phyloP scores from a whole-genome alignment of 2,888 invertebrate genomes.

The Eupsilia transversa region DNA sequence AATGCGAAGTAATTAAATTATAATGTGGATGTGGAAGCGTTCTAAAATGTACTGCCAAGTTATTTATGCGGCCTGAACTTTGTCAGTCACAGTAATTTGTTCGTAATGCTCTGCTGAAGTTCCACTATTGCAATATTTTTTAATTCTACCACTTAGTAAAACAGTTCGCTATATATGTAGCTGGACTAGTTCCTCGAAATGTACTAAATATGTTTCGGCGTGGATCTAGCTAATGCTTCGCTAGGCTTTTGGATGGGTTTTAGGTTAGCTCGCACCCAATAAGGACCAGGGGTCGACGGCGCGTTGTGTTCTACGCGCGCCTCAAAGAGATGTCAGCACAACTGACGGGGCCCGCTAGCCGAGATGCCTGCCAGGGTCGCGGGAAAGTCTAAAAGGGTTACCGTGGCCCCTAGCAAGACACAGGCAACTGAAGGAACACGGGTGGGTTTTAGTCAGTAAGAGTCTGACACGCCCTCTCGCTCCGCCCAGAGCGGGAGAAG shows the following conservation, averaged over 20 bases:
- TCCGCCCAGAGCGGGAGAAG: no score
- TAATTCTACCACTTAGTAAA: not conserved
- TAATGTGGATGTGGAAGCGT: constrained; percentile 52
- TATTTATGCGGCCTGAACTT: constrained; percentile 33
- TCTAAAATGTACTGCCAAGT: constrained; percentile 38
- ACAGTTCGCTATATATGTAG: constrained; percentile 2
- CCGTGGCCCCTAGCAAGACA: no score
- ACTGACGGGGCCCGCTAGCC: no score
- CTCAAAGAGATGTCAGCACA: no score
- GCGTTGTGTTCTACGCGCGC: no score
- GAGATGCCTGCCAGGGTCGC: no score
- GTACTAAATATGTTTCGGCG: not conserved
- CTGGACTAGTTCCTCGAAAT: constrained; percentile 8
- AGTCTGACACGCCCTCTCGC: no score
- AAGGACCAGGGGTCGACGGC: no score
- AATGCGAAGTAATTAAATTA: constrained; percentile 65
- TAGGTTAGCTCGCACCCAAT: no score
- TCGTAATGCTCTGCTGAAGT: constrained; percentile 37
- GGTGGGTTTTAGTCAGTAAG: no score
- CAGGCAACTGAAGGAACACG: no score
- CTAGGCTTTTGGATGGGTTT: not conserved
- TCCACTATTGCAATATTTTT: not conserved
- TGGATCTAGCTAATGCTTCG: not conserved
- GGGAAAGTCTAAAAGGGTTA: no score
- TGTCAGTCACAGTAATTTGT: constrained; percentile 36